Percentiles rank a stretch among this genome's conserved stretches.
phyloP scores from a whole-genome alignment of 2,797 vertebrate genomes.

The Chiloscyllium punctatum region DNA sequence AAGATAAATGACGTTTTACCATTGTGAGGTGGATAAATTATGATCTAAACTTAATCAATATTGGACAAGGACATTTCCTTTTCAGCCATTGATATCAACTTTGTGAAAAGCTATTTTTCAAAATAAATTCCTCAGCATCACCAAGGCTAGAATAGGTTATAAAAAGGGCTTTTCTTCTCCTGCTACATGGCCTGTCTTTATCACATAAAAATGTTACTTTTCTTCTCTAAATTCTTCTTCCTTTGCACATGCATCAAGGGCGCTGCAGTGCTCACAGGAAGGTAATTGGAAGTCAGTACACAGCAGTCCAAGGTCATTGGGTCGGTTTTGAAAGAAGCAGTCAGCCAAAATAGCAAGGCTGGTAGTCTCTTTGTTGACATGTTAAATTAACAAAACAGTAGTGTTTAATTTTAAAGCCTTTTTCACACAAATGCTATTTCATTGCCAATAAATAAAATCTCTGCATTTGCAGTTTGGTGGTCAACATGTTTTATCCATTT shows the following conservation, averaged over 20 bases:
- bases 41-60: background rate
- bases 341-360: conserved; percentile 28
- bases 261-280: background rate
- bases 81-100: background rate
- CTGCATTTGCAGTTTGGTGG: background rate
- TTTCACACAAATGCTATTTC: background rate
- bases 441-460: background rate
- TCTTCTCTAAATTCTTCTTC: conserved; percentile 12
- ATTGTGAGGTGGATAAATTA: background rate
- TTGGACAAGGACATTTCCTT: background rate
- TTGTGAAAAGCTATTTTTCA: background rate
- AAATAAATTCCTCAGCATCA: background rate
- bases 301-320: conserved; percentile 29
- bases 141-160: background rate
- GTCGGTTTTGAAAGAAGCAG: conserved; percentile 15
- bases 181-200: background rate
- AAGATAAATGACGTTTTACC: background rate
- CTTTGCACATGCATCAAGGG: conserved; percentile 19
- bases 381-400: background rate
- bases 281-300: conserved; percentile 30
- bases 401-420: background rate
- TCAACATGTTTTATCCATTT: background rate
- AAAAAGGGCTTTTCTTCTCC: background rate
- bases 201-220: conserved; percentile 10
- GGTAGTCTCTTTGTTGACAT: background rate